Evolutionary conservation across 2,797 vertebrate genomes (phyloP).

Genomic region (Orientallactaga sibirica): DNA sequence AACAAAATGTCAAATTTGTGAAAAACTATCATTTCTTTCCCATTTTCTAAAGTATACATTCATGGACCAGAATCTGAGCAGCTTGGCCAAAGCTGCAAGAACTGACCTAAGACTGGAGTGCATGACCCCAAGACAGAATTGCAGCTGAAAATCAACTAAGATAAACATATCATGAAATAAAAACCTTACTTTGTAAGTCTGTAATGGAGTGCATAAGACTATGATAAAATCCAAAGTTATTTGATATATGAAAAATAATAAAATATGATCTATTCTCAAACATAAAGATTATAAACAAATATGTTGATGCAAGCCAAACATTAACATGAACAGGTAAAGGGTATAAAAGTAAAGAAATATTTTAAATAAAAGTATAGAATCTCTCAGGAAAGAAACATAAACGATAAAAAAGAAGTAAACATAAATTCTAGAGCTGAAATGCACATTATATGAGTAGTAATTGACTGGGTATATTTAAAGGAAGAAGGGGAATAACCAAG

Average conservation of each 20-base stretch:
- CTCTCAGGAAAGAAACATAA: not conserved
- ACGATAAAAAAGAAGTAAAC: not conserved
- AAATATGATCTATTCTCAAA: not conserved
- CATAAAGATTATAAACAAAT: not conserved
- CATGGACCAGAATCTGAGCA: not conserved
- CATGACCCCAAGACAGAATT: not conserved
- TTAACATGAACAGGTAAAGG: not conserved
- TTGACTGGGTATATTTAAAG: not conserved
- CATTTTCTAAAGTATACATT: not conserved
- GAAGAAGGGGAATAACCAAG: not conserved
- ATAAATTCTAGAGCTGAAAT: slow-evolving; percentile 14
- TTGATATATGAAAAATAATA: not conserved
- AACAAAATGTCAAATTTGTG: not conserved
- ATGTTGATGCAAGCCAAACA: not conserved
- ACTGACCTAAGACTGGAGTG: not conserved
- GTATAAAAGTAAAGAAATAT: not conserved
- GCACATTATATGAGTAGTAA: not conserved
- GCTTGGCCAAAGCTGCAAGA: not conserved
- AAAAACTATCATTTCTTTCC: not conserved
- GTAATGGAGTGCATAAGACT: not conserved
- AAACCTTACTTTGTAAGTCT: not conserved
- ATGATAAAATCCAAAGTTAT: not conserved
- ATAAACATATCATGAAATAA: not conserved
- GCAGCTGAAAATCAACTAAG: not conserved
- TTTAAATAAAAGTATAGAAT: not conserved